Evolutionary conservation across 2,888 invertebrate species (phyloP), one percentile per base, ranked within the genome.

Genomic region (Linyphia triangularis): DNA sequence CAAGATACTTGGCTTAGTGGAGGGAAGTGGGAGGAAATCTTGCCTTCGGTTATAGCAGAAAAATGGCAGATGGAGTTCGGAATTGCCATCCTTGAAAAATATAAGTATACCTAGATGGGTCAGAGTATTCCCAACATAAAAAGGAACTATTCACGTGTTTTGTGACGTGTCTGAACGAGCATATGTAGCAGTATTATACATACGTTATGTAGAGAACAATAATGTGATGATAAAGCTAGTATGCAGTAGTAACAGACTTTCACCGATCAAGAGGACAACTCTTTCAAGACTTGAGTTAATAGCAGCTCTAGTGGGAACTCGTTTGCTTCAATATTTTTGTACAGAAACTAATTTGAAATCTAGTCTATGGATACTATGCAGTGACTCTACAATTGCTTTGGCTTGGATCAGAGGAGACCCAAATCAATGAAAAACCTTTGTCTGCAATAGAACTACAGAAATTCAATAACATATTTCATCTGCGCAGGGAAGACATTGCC

Each of bases 1-100:
- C 26, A 73, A 6, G 72, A 73, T 51, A 9, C 72, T 4, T 73
- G 72, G 51, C 51, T 73, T n/a, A 73, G n/a, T 26, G 72, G 72
- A 26, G 24, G 33, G 6, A 0, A 70, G 22, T 70, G 70, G 43
- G 30, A 70, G 33, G 37, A 19, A 37, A 10, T 40, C n/a, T 5
- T 24, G 28, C 28, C 51, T 4, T 16, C 26, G 28, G 28, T n/a
- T 51, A 13, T 51, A 22, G 70, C 3, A 70, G 26, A 33, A 33
- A 4, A 33, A 33, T 4, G 4, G 33, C 4, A 33, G 4, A 33
- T 33, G 9, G n/a, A n/a, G n/a, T n/a, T n/a, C n/a, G n/a, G n/a
- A n/a, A n/a, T n/a, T 33, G 5, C 43, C 43, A 43, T 43, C 43
- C 16, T 43, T 43, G 16, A 43, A 43, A 3, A 16, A 43, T 16